Evolutionary conservation across 1,140 invertebrate genomes (phyloP), one percentile per base, ranked within the genome.

Genomic region (Epicauta chinensis): DNA sequence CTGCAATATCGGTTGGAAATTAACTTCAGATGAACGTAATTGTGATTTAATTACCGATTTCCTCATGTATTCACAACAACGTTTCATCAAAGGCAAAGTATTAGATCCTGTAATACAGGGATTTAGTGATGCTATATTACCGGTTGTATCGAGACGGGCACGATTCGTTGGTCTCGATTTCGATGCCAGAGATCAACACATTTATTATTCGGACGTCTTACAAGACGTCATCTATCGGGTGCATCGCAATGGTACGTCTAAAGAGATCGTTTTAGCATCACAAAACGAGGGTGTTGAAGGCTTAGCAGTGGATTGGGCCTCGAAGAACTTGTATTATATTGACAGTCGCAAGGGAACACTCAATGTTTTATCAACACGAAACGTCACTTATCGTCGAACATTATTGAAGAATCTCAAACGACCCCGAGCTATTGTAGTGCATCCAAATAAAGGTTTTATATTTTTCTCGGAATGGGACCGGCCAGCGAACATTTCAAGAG

Each of bases 271-370:
- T 0, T 67, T 98, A 13, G 92, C 93, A 7, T 95, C 92, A 12
- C 93, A 97, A 67, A 97, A 98, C 64, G 94, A 97, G 74, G 93
- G 93, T 0, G 94, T 99, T 0, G 95, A 98, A 77, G 95, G 94
- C 3, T 75, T 99, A 31, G 93, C 94, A 1, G 87, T 97, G 0
- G 97, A 99, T 67, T 98, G 95, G 96, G 89, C 89, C 0, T 88
- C 93, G 0, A 95, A 97, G 66, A 98, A 98, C 69, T 76, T 99
- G 0, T 99, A 98, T 71, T 99, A 97, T 71, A 97, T 98, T 39
- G 95, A 98, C 66, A 97, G 92, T 6, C 80, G 93, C 7, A 93
- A 95, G 73, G 94, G 94, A 56, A 96, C 93, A 0, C 71, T 99
- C 0, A 97, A 97, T 63, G 95, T 98, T 0, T 72, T 98, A 0